Conservation (phyloP, 2,113 vertebrate genomes). For the Prunella himalayana region DNA sequence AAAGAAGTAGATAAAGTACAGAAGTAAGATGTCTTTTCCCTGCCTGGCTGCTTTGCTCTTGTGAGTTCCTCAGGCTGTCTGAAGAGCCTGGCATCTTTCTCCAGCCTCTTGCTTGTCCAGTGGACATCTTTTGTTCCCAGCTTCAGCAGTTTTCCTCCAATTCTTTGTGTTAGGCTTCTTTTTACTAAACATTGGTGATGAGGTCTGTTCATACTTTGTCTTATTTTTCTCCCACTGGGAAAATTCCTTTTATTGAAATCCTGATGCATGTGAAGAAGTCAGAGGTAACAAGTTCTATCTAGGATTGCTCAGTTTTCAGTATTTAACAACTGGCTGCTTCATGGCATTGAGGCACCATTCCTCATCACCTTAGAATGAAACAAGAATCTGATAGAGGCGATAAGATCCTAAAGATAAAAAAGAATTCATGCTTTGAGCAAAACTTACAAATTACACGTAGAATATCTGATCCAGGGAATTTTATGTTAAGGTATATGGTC, state of each 20-base stretch:
- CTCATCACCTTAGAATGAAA: neutral
- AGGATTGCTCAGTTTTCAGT: neutral
- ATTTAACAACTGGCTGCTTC: neutral
- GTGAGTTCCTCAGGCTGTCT: neutral
- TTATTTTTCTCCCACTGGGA: neutral
- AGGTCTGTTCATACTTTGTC: neutral
- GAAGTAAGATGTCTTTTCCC: neutral
- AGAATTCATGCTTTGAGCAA: neutral
- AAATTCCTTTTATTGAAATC: neutral
- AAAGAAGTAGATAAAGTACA: neutral
- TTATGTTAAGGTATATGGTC: neutral
- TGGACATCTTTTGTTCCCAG: neutral
- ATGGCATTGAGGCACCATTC: neutral
- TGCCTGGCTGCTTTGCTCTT: neutral
- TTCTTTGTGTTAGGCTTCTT: neutral
- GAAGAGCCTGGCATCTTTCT: neutral
- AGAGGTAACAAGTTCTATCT: neutral
- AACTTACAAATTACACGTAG: rapidly evolving
- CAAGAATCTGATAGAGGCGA: neutral
- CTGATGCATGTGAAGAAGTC: neutral
- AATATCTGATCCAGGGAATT: neutral
- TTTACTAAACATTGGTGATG: neutral
- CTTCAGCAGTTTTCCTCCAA: neutral
- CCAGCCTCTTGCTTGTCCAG: neutral
- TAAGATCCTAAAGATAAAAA: neutral